Base-by-base conservation (phyloP, 2,113 vertebrate genomes). In the Larimichthys polyactis region DNA sequence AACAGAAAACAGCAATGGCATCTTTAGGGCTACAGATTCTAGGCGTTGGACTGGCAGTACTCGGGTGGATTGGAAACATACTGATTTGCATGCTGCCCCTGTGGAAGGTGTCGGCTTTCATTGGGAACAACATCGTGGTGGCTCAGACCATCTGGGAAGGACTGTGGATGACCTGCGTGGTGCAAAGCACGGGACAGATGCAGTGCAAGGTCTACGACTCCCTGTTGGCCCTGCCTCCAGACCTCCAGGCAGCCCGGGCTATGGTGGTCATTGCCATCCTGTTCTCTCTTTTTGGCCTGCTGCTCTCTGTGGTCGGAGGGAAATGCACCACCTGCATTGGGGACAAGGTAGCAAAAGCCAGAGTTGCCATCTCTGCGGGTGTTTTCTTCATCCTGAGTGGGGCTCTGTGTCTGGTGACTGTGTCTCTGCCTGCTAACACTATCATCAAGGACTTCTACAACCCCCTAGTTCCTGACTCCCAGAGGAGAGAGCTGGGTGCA, bases 251-350 rank as follows among this genome's bases (percentile, higher is more conserved):
- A 0, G 96, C 97, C 24, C 96, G 97, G 0, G 97, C 97, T 20
- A 93, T 98, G 89, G 89, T 96, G 2, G 92, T 99, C 51, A 95
- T 98, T 9, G 88, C 96, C 86, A 97, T 98, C 32, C 91, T 99
- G 44, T 84, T 97, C 89, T 96, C 95, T 0, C 81, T 95, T 48
- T 85, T 97, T 1, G 97, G 95, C 64, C 85, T 97, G n/a, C 66
- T 98, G 71, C 93, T 98, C 27, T 96, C 97, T 44, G 95, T 98
- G 4, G 95, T 96, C 22, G 97, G 97, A 0, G 97, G 96, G 7
- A 96, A 98, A 91, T 99, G 97, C 90, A 98, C 97, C 73, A 96
- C 95, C 87, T 99, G 97, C 71, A 84, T 98, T 15, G 96, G 96
- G 59, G 96, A 98, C 6, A 95, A 96, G 59, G 84, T 87, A 5